Conservation (phyloP, 2,888 invertebrate genomes). For the Parasteatoda lunata region DNA sequence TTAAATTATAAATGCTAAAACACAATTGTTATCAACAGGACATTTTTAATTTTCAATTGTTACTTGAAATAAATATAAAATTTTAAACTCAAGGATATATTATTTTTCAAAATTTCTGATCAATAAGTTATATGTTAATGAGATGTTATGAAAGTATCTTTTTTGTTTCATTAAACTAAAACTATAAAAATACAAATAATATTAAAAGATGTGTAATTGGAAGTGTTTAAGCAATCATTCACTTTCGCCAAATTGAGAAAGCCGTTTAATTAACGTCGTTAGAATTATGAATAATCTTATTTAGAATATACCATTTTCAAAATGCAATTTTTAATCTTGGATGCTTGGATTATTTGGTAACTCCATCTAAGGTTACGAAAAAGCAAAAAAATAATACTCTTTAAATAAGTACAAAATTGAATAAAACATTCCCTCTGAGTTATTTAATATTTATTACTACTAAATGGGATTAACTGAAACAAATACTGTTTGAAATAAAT, state of each 20-base stretch:
- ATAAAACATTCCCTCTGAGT: constrained; percentile 29
- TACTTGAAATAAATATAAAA: too few relatives aligned
- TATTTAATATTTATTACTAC: constrained; percentile 47
- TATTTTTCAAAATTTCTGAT: too few relatives aligned
- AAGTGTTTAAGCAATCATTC: constrained; percentile 5
- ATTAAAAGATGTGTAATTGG: not conserved
- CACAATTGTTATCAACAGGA: not conserved
- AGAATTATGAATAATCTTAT: not conserved
- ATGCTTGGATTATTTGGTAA: not conserved
- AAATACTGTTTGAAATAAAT: not conserved
- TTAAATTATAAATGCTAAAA: not conserved
- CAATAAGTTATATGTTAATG: too few relatives aligned
- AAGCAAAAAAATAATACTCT: not conserved
- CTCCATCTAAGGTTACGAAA: not conserved
- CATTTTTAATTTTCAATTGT: too few relatives aligned
- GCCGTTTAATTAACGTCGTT: not conserved
- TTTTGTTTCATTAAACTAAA: too few relatives aligned
- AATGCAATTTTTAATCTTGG: not conserved
- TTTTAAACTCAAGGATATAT: too few relatives aligned
- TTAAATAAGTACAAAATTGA: constrained; percentile 18
- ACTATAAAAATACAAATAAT: not conserved
- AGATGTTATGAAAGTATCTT: too few relatives aligned
- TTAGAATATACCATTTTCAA: not conserved
- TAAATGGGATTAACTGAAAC: constrained; percentile 28
- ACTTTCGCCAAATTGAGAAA: not conserved